Evolutionary conservation across 2,888 invertebrate species (phyloP).

Genomic region (Tipula lateralis): DNA sequence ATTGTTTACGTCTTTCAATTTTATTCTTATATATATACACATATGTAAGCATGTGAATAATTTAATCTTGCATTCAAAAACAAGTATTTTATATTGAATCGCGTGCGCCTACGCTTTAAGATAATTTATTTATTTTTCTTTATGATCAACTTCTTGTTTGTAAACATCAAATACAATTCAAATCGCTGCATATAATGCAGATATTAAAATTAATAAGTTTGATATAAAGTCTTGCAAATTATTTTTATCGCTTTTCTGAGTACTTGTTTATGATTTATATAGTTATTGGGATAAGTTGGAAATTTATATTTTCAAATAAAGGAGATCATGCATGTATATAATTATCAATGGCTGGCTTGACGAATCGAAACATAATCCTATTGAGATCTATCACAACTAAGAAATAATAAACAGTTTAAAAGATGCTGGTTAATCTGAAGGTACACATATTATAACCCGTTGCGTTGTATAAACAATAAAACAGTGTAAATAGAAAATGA

Average conservation of each 20-base stretch:
- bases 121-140: background rate
- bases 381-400: too few relatives aligned
- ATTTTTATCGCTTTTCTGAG: background rate
- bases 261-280: background rate
- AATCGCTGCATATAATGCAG: background rate
- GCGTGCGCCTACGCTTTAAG: background rate
- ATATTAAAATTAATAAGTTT: background rate
- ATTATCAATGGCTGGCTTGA: too few relatives aligned
- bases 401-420: too few relatives aligned
- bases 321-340: too few relatives aligned
- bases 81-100: slow-evolving; percentile 2
- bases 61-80: background rate
- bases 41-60: background rate
- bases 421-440: too few relatives aligned
- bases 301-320: background rate
- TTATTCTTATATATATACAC: background rate
- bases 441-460: too few relatives aligned
- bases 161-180: slow-evolving; percentile 5
- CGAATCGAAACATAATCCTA: too few relatives aligned
- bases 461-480: too few relatives aligned
- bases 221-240: background rate
- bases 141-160: background rate
- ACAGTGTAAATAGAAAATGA: too few relatives aligned
- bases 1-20: too few relatives aligned
- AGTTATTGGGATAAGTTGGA: background rate